Evolutionary conservation across 2,888 invertebrate species (phyloP), one percentile per base, ranked within the genome.

Genomic region (Drosophila prolongata): DNA sequence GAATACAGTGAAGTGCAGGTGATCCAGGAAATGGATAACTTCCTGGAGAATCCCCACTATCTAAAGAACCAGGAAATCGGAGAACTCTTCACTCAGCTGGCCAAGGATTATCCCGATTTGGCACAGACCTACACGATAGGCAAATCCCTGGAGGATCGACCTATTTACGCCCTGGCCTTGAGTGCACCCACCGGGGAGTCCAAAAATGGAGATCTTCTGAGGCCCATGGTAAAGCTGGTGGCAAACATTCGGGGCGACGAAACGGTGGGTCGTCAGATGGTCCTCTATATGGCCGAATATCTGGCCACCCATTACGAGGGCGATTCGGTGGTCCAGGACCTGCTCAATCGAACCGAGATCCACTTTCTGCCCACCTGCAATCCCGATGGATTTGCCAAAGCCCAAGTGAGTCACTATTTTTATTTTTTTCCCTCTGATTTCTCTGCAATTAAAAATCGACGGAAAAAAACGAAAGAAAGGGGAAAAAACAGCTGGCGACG

Each of bases 201-300:
- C 6, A 68, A 52, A 4, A 59, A 57, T n/a, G 79, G 76, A 0
- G 83, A 89, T 93, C 94, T 91, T 91, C 94, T 89, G 93, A 95
- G 96, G 78, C 98, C 98, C 0, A 96, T 98, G 94, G 95, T 98
- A 79, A 98, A 98, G 90, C 96, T 96, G 93, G 96, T 98, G 57
- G 98, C 96, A 6, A 98, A 98, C 89, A 98, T 98, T 96, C 98
- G 98, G 90, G 98, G 98, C 6, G 98, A 98, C 90, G 98, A 98
- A 92, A 93, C 96, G 1, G 93, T 98, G 19, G 98, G 98, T 0
- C 93, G 98, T 27, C 95, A 98, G 90, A 91, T 98, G 57, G 93
- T 97, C 74, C 93, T 99, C 40, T 96, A 95, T 90, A 93, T 99
- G 86, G 95, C 97, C 0, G 95, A 97, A 80, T 96, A 98, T 92